A percentile compares a stretch with the other conserved stretches of the same genome.
These are phyloP conservation scores for Enteromius thamalakanensis DNA, from an alignment of 2,797 vertebrate genomes.

Conservation along the genomic window DNA sequence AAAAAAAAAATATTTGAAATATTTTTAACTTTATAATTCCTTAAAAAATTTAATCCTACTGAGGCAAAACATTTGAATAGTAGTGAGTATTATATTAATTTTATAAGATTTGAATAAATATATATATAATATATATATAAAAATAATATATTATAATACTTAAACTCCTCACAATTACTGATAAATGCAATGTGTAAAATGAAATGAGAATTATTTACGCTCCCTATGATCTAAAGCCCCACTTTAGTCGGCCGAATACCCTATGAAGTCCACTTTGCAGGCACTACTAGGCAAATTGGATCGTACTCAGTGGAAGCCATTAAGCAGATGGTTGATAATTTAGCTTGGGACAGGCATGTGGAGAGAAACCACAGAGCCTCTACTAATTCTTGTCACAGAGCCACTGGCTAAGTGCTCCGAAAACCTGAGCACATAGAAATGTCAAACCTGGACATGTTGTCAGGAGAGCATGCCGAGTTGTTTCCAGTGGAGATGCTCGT, in stretches of 20 bases:
- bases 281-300: not conserved
- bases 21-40: not conserved
- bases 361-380: not conserved
- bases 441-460: slow-evolving; percentile 88
- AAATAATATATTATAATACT: too few relatives aligned
- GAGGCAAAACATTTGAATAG: not conserved
- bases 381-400: slow-evolving; percentile 27
- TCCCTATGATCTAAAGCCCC: not conserved
- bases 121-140: too few relatives aligned
- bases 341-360: slow-evolving; percentile 26
- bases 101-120: not conserved
- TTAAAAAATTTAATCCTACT: not conserved
- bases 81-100: not conserved
- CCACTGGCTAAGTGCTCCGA: slow-evolving; percentile 8
- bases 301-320: slow-evolving; percentile 27
- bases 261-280: not conserved
- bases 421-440: not conserved
- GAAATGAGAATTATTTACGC: not conserved
- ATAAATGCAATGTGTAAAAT: not conserved
- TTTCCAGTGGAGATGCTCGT: slow-evolving; percentile 92
- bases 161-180: not conserved
- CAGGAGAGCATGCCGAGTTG: slow-evolving; percentile 92
- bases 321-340: slow-evolving; percentile 55
- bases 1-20: not conserved
- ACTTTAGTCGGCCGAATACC: not conserved